Evolutionary conservation across 2,113 vertebrate genomes (phyloP).

Genomic region (Irena cyanogastra): DNA sequence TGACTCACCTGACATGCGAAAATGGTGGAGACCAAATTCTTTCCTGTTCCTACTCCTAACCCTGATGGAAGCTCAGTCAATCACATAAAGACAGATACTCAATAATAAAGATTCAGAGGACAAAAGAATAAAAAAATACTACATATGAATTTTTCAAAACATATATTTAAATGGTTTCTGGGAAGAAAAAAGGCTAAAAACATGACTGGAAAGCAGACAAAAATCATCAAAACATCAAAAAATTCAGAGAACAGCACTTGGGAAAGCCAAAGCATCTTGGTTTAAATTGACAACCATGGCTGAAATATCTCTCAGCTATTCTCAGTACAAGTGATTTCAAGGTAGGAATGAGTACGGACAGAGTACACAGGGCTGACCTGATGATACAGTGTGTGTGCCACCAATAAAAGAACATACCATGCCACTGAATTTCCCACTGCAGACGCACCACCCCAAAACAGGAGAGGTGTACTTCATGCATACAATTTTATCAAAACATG

Average conservation of each 20-base stretch:
- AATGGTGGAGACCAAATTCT: not conserved
- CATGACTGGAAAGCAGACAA: not conserved
- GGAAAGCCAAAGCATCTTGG: not conserved
- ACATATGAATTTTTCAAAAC: not conserved
- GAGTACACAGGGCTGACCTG: not conserved
- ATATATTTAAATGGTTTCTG: not conserved
- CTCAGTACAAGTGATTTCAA: not conserved
- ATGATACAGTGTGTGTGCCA: not conserved
- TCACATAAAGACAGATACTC: not conserved
- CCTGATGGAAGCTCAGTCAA: not conserved
- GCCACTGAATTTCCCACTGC: not conserved
- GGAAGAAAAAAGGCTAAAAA: not conserved
- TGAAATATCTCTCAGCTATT: not conserved
- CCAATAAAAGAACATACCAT: not conserved
- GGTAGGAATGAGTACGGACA: not conserved
- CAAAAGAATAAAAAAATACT: not conserved
- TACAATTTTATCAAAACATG: not conserved
- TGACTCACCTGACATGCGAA: accelerated
- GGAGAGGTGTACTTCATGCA: not conserved
- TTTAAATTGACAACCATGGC: not conserved
- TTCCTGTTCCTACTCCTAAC: not conserved
- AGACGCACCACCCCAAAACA: not conserved
- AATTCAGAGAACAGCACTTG: not conserved
- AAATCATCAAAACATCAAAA: not conserved
- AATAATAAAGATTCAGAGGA: not conserved